These are phyloP conservation scores for Tor tambroides DNA, from an alignment of 2,113 vertebrate genomes.

Conservation along the genomic window DNA sequence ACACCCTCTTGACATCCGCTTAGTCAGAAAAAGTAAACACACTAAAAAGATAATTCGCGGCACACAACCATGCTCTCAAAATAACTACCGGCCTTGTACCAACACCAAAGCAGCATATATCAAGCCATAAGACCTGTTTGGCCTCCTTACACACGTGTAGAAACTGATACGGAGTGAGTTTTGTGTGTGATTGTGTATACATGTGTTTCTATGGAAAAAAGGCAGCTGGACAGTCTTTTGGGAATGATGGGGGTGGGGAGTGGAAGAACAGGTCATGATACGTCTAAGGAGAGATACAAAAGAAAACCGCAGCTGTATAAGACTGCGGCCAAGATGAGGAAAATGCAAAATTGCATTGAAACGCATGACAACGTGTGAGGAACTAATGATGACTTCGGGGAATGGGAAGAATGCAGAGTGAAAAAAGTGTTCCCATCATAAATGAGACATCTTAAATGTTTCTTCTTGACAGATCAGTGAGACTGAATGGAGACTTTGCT, in stretches of 20 bases:
- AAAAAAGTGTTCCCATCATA: neutral
- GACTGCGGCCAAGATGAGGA: slow-evolving; percentile 57
- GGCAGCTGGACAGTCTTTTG: slow-evolving; percentile 62
- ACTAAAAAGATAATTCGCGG: neutral
- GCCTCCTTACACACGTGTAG: neutral
- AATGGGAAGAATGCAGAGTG: neutral
- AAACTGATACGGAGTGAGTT: neutral
- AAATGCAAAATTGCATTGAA: slow-evolving; percentile 37
- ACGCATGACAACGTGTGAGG: slow-evolving; percentile 13
- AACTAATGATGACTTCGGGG: slow-evolving; percentile 41
- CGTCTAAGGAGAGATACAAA: slow-evolving; percentile 66
- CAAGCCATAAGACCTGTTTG: neutral
- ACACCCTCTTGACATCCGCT: slow-evolving; percentile 50
- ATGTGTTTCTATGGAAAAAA: slow-evolving; percentile 54
- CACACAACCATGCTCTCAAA: slow-evolving; percentile 13
- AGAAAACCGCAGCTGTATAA: slow-evolving; percentile 70
- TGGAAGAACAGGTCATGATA: slow-evolving; percentile 50
- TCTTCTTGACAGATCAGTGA: neutral
- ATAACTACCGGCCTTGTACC: neutral
- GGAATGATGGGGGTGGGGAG: slow-evolving; percentile 49
- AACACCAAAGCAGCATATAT: neutral
- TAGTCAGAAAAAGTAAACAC: slow-evolving; percentile 52
- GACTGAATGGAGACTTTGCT: neutral
- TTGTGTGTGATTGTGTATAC: slow-evolving; percentile 21
- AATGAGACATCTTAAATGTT: neutral